Evolutionary conservation across 2,888 invertebrate species (phyloP).

Genomic region (Chelonus formosanus): DNA sequence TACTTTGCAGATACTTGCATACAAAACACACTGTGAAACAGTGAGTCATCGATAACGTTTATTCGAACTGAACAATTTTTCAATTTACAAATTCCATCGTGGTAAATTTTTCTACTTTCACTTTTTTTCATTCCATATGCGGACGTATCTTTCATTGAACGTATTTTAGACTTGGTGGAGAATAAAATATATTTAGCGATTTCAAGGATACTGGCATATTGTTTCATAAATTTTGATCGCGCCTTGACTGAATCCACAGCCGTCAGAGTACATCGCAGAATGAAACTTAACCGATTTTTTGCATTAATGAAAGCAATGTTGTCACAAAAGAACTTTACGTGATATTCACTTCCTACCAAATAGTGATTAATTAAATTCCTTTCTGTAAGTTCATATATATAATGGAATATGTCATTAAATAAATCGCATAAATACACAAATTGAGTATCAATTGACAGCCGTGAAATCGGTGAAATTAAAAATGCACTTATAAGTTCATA

Average conservation of each 20-base stretch:
- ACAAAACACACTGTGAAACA: conserved; percentile 1
- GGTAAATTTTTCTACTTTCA: background rate
- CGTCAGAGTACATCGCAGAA: background rate
- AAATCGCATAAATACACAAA: background rate
- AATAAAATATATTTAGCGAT: conserved; percentile 6
- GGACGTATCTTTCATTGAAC: background rate
- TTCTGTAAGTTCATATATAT: background rate
- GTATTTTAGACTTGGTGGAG: background rate
- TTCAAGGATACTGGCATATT: background rate
- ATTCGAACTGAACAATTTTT: background rate
- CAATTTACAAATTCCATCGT: conserved; percentile 3
- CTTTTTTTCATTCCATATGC: background rate
- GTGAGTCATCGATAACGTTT: background rate
- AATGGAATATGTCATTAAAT: conserved; percentile 3
- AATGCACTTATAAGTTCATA: background rate
- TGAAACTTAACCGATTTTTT: background rate
- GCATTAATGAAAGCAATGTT: conserved; percentile 3
- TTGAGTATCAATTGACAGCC: background rate
- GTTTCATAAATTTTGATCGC: background rate
- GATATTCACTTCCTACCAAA: background rate
- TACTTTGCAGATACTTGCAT: background rate
- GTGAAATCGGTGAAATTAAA: conserved; percentile 1
- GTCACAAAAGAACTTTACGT: background rate
- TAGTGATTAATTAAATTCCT: conserved; percentile 2
- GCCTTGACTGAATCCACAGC: background rate